Evolutionary conservation across 2,113 vertebrate species (phyloP).

Genomic region (Oreochromis tanganicae): DNA sequence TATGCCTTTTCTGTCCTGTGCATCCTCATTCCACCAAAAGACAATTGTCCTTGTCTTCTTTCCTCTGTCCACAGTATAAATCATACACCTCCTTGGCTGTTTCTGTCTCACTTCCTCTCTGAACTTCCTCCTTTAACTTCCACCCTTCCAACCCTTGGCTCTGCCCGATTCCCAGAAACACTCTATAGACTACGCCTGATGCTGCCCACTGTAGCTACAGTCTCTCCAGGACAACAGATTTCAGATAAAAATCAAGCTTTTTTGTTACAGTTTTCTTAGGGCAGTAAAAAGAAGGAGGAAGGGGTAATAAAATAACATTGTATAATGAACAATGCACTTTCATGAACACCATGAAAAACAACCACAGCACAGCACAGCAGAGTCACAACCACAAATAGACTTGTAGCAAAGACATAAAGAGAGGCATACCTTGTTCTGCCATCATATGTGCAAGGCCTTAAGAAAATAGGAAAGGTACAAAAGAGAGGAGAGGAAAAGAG

Average conservation of each 20-base stretch:
- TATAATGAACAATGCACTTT: not conserved
- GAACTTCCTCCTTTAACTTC: not conserved
- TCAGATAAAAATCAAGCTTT: not conserved
- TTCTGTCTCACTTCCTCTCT: not conserved
- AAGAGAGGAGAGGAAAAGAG: not conserved
- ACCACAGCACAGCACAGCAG: not conserved
- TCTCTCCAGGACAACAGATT: not conserved
- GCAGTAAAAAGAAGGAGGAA: not conserved
- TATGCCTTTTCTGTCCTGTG: not conserved
- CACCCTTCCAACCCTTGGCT: not conserved
- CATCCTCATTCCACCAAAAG: not conserved
- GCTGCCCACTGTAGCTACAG: not conserved
- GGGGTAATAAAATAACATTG: not conserved
- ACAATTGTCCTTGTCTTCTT: not conserved
- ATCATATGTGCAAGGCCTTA: constrained; percentile 95
- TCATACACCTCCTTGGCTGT: not conserved
- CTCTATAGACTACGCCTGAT: not conserved
- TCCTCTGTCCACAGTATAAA: not conserved
- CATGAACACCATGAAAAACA: not conserved
- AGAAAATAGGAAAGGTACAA: constrained; percentile 9
- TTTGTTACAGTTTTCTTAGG: not conserved
- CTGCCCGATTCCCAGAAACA: not conserved
- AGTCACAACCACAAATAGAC: not conserved
- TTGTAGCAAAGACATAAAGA: constrained; percentile 9
- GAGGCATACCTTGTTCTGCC: constrained; percentile 93